Base-by-base conservation (phyloP, 1,140 invertebrate genomes). In the Heliconius eleuchia region DNA sequence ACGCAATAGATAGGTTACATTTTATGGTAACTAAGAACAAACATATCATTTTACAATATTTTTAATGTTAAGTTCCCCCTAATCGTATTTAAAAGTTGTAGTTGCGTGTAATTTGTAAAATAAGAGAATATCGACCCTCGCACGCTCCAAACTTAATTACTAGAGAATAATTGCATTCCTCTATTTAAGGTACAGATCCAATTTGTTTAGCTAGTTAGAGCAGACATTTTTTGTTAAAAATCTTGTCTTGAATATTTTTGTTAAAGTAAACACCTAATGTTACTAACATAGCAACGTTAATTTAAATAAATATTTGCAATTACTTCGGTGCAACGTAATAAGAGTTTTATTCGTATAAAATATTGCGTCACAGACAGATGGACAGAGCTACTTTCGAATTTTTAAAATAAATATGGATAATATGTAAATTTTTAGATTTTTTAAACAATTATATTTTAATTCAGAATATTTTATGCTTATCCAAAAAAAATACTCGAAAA, bases 101-200 rank as follows among this genome's bases (percentile, higher is more conserved):
- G n/a, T 70, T 76, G 23, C 57, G 74, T 30, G 74, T 76, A 70
- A 70, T 30, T 27, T 57, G n/a, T 50, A 76, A 76, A 76, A 76
- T 46, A 76, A 76, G 74, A 76, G 23, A 76, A 76, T 70, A 46
- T 23, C 3, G 42, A 79, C 66, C 50, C 57, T 66, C 13, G 70
- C 50, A 66, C 77, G 55, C 52, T 74, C 55, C n/a, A 74, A 52
- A 71, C 37, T 19, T 74, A 66, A 74, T 79, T 79, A 79, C 73
- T 50, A 23, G 50, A 74, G 71, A 78, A 37, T 73, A 55, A 73
- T 78, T 78, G 76, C 52, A 78, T 37, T 37, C 52, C 39, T 78
- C 71, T 78, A 52, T 73, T 78, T 78, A 78, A 78, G 71, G 76
- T 78, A n/a, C 52, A 78, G 39, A 73, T 27, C 71, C 71, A 73